phyloP scores from a whole-genome alignment of 1,140 invertebrate species.

The Eriosoma lanigerum region DNA sequence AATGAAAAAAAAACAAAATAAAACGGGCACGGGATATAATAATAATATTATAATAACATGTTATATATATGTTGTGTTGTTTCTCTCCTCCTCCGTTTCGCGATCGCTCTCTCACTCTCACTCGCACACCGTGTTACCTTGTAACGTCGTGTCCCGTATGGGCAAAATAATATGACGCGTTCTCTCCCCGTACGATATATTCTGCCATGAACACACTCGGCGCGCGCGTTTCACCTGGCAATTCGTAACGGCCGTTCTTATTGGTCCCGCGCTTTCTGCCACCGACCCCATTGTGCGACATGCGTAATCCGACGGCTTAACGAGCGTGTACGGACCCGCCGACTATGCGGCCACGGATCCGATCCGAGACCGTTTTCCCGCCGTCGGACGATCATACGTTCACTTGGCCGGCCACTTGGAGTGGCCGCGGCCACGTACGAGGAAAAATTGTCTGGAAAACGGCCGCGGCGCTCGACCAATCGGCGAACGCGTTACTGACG shows the following conservation, averaged over 20 bases:
- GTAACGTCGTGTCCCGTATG: neutral
- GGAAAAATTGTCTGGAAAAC: neutral
- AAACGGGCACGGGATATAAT: too few relatives aligned
- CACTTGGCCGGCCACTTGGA: neutral
- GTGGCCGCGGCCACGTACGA: neutral
- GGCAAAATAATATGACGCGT: constrained; percentile 3
- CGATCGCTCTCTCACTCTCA: too few relatives aligned
- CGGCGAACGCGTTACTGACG: neutral
- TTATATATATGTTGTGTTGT: neutral
- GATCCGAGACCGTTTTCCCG: too few relatives aligned
- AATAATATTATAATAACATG: too few relatives aligned
- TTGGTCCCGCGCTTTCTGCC: constrained; percentile 1
- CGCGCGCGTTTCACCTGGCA: neutral
- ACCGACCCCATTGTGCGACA: neutral
- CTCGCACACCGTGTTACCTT: too few relatives aligned
- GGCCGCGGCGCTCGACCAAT: neutral
- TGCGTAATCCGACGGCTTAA: neutral
- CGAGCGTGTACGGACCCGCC: too few relatives aligned
- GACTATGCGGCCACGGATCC: neutral
- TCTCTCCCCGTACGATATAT: neutral
- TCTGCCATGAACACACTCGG: neutral
- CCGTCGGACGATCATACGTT: neutral
- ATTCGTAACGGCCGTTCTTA: neutral
- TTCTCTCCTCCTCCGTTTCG: too few relatives aligned
- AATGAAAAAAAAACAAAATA: neutral